Evolutionary conservation across 2,797 vertebrate genomes (phyloP).

Genomic region (Ctenosaura bakeri): DNA sequence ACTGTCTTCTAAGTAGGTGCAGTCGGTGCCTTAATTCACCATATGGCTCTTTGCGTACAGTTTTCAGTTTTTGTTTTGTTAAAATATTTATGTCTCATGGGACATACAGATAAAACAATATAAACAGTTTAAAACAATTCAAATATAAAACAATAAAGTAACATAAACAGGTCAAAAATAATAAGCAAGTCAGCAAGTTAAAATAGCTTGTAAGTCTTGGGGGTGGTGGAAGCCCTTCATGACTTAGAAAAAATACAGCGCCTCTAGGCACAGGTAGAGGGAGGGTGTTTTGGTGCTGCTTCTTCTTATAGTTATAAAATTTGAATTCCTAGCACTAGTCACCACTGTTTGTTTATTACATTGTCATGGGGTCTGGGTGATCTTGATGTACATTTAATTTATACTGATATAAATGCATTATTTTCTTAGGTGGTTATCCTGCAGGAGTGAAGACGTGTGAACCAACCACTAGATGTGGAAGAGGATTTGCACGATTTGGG

Average conservation of each 20-base stretch:
- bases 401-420: conserved; percentile 36
- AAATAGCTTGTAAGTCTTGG: background rate
- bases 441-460: conserved; percentile 67
- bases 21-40: no score
- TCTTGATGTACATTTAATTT: background rate
- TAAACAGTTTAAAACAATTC: no score
- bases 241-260: background rate
- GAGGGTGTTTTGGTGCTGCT: background rate
- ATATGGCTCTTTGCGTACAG: no score
- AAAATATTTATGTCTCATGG: no score
- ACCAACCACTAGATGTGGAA: conserved; percentile 65
- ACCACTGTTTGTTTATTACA: background rate
- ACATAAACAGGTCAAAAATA: no score
- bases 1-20: no score
- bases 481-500: conserved; percentile 77
- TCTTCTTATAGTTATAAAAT: background rate
- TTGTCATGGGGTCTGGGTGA: background rate
- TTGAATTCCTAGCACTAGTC: background rate
- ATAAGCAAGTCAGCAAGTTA: no score
- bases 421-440: conserved; percentile 71
- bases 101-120: no score
- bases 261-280: background rate
- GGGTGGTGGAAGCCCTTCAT: background rate
- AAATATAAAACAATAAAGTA: no score
- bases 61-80: no score